phyloP scores from a whole-genome alignment of 2,797 vertebrate genomes.

The Pipistrellus kuhlii region DNA sequence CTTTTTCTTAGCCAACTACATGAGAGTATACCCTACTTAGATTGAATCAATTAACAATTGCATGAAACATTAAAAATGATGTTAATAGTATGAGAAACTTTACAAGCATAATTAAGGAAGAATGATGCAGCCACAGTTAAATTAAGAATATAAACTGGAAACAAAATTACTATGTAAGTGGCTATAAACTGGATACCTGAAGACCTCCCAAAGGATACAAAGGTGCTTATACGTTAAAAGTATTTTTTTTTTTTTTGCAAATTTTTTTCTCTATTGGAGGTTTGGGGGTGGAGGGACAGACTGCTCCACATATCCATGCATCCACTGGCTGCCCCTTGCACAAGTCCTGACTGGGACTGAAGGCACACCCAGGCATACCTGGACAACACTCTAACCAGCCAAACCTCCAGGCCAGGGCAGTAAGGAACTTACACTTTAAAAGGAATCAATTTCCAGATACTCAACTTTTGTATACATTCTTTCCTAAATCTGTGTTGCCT shows the following conservation, averaged over 20 bases:
- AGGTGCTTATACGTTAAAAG: neutral
- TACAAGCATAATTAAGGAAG: slow-evolving; percentile 1
- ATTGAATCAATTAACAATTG: slow-evolving; percentile 16
- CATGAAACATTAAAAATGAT: slow-evolving; percentile 1
- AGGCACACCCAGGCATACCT: neutral
- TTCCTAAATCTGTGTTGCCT: slow-evolving; percentile 46
- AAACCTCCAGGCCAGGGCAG: neutral
- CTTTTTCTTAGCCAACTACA: slow-evolving; percentile 19
- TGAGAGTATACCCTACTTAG: neutral
- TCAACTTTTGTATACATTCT: slow-evolving; percentile 19
- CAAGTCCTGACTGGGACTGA: neutral
- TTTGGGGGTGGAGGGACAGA: neutral
- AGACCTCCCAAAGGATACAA: slow-evolving; percentile 8
- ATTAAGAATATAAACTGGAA: slow-evolving; percentile 50
- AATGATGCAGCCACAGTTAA: slow-evolving; percentile 2
- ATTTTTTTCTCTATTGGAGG: neutral
- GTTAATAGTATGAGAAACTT: slow-evolving; percentile 32
- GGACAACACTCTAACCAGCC: neutral
- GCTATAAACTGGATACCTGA: neutral
- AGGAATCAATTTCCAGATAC: slow-evolving; percentile 41
- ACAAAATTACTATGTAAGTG: slow-evolving; percentile 10
- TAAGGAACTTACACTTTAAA: neutral
- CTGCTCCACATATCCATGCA: neutral
- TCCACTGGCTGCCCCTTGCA: neutral
- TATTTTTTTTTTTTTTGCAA: neutral